Conservation (phyloP, 2,797 vertebrate species). For the Threskiornis aethiopicus region DNA sequence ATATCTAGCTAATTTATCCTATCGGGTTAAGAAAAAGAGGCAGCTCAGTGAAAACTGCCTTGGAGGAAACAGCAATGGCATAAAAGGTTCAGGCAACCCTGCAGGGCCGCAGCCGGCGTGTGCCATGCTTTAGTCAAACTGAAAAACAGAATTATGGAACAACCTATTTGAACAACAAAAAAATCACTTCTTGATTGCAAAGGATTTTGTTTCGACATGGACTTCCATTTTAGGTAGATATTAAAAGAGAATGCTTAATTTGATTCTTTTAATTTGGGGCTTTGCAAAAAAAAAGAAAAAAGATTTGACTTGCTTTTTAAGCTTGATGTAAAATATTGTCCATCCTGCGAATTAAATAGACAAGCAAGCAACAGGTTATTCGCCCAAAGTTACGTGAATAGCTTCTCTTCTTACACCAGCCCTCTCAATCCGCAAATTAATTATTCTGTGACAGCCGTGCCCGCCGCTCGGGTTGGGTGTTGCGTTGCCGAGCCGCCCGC, state of each 20-base stretch:
- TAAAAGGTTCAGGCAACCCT: background rate
- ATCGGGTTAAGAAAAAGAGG: background rate
- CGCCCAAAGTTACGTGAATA: too few relatives aligned
- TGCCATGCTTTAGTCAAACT: accelerated
- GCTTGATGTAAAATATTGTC: background rate
- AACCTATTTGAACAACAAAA: background rate
- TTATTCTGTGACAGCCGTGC: too few relatives aligned
- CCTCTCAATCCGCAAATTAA: background rate
- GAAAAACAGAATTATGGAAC: background rate
- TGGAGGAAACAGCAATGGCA: background rate
- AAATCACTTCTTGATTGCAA: too few relatives aligned
- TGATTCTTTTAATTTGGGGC: background rate
- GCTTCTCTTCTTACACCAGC: background rate
- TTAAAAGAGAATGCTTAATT: background rate
- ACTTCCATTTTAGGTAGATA: background rate
- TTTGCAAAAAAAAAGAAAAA: background rate
- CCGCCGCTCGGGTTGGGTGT: accelerated
- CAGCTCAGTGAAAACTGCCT: background rate
- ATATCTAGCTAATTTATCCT: background rate
- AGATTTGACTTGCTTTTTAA: background rate
- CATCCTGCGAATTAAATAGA: background rate
- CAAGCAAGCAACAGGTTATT: background rate
- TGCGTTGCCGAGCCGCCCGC: background rate
- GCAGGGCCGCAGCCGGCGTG: background rate
- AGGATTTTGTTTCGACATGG: background rate